Base-by-base conservation (phyloP, 2,888 invertebrate genomes). In the Seira sanloemensis region DNA sequence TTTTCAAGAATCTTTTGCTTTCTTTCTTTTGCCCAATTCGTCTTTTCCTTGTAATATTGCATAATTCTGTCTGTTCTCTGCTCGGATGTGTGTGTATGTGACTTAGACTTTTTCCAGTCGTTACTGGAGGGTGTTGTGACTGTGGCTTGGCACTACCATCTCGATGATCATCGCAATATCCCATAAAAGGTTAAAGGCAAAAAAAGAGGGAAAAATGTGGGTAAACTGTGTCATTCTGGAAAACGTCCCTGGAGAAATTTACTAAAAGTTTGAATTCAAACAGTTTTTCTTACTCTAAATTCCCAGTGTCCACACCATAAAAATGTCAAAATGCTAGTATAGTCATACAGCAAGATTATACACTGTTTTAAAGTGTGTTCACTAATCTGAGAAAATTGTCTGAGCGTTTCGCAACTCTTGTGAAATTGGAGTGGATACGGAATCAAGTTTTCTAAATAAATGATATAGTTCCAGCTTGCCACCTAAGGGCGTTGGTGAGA, bases 251-350 rank as follows among this genome's bases (percentile, higher is more conserved):
- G 54, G 83, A 86, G 86, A 86, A 86, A 86, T 84, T 80, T 86
- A 83, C 78, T 75, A 74, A 86, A 84, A 85, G 84, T 84, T 84
- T 78, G 82, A 84, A 80, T 77, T 80, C 74, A 83, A 72, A 72
- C 18, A 79, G 73, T 78, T 78, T 78, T 77, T n/a, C n/a, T n/a
- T 75, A 69, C 62, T 80, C 78, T 86, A 86, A n/a, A 88, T 86
- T 88, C 88, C 86, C 86, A 84, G 79, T 88, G 86, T 88, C 86
- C 86, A 88, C 88, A 86, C 86, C 81, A 86, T 88, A 88, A 88
- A 88, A 88, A 86, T 84, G 86, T 87, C 88, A 88, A 86, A 87
- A 86, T n/a, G 84, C 82, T 84, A 68, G 80, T 75, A 69, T 46
- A 69, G 69, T 67, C 67, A 74, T 79, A 79, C 73, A 37, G 37